Base-by-base conservation (phyloP, 64 coral and sea anemone species). In the Montipora sp. region DNA sequence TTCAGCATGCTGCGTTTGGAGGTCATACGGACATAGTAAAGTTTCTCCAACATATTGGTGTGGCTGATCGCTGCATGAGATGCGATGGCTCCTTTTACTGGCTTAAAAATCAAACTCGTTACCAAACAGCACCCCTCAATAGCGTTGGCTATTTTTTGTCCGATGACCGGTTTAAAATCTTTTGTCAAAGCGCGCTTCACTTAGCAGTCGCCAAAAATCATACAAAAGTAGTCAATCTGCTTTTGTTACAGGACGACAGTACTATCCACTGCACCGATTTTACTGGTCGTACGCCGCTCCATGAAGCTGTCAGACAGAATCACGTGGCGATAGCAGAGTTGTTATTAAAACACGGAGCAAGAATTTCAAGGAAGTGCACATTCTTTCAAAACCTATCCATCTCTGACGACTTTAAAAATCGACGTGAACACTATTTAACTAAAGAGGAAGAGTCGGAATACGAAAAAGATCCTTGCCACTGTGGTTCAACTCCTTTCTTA, bases 31-130 rank as follows among this genome's bases (percentile, higher is more conserved):
- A 74, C 2, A 20, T 75, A 7, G 90, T 91, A 3, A 8, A 27
- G 3, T 91, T 83, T 75, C 15, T 91, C 0, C 18, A 83, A 8
- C 55, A 47, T 21, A 3, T 44, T n/a, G 79, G 79, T 22, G 24
- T 83, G 9, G 2, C 1, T 0, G 90, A 83, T 48, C 12, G 8
- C 0, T 91, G 90, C 51, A 73, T 83, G 61, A 65, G 70, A 46
- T 91, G 90, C 5, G 68, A 91, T 14, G 90, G 90, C 0, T 83
- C 79, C 5, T 91, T 91, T 70, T 75, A 75, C 10, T 91, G 90
- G 90, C 65, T 82, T 47, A 15, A 47, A 53, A 36, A 71, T 18
- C 43, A 14, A 48, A 18, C 27, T 0, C 46, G 88, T 12, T 80
- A 70, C 6, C 88, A 89, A 20, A 36, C 24, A 45, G 36, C 10